Base-by-base conservation (phyloP, 2,113 vertebrate species). In the Calonectris borealis region DNA sequence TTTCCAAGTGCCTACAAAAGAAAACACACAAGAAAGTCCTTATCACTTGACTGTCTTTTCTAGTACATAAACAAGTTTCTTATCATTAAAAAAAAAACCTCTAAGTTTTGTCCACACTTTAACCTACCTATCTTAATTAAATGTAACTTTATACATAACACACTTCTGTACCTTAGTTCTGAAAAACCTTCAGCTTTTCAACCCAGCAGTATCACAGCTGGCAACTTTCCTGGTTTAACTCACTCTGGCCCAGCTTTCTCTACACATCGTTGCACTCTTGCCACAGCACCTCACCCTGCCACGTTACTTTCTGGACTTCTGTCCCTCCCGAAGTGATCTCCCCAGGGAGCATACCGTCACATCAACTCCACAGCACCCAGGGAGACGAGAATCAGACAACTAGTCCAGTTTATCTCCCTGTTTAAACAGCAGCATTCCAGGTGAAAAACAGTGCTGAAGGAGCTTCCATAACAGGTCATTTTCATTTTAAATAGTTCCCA, bases 181-280 rank as follows among this genome's bases (percentile, higher is more conserved):
- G 44, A 20, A 32, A 65, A 2, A 4, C 5, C 8, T n/a, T 36
- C 36, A 8, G 36, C 15, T 82, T 51, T 31, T 46, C 61, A 40
- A 16, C 0, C 46, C 73, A 48, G 46, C 31, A 21, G 18, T 1
- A 32, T 5, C 58, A n/a, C 61, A 29, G 6, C 13, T 2, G 13
- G 27, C 19, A 55, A 16, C 18, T 34, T 25, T 3, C 27, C 65
- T 1, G 5, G 9, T 58, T n/a, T 24, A 42, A 25, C 44, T 32
- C 57, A 0, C 49, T 88, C 46, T 3, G 11, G 32, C 36, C 19
- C 2, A 0, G 32, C 11, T 8, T 20, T 16, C 54, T 12, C 20
- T 26, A 8, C 27, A 3, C 19, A 8, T 7, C 14, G 2, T 17
- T 3, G 2, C 20, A 2, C 25, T 16, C 13, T 7, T 8, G 24